Evolutionary conservation across 2,888 invertebrate genomes (phyloP).

Genomic region (Mythimna ferrago): DNA sequence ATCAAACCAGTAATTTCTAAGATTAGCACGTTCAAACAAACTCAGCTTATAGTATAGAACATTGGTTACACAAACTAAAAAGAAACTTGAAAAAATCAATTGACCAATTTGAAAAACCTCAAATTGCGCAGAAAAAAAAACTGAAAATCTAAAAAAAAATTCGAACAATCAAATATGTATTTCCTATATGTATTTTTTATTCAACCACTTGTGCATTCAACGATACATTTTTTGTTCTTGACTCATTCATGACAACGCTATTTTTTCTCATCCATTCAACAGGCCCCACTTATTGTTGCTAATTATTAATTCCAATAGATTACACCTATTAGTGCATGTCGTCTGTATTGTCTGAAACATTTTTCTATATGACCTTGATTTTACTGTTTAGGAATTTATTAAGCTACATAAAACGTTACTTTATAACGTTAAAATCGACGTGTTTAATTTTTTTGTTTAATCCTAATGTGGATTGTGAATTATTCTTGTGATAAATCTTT

Average conservation of each 20-base stretch:
- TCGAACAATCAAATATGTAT: not conserved
- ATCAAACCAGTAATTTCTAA: too few species aligned
- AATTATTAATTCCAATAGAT: slow-evolving; percentile 60
- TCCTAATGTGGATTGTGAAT: too few species aligned
- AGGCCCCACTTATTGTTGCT: slow-evolving; percentile 57
- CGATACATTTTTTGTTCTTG: slow-evolving; percentile 55
- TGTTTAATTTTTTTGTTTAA: too few species aligned
- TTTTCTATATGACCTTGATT: slow-evolving; percentile 3
- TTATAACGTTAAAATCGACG: too few species aligned
- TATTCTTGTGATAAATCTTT: too few species aligned
- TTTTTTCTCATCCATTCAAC: slow-evolving; percentile 58
- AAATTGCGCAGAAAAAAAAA: not conserved
- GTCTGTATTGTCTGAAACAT: slow-evolving; percentile 18
- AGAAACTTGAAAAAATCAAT: not conserved
- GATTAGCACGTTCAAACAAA: too few species aligned
- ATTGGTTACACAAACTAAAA: not conserved
- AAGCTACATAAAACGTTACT: not conserved
- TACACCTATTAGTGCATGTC: slow-evolving; percentile 51
- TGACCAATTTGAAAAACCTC: not conserved
- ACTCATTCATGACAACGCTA: slow-evolving; percentile 62
- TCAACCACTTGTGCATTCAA: slow-evolving; percentile 42
- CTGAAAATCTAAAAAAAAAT: not conserved
- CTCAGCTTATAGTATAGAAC: too few species aligned
- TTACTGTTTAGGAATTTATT: not conserved
- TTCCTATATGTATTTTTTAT: not conserved